Evolutionary conservation across 2,888 invertebrate species (phyloP), one percentile per base, ranked within the genome.

Genomic region (Gnatocerus cornutus): DNA sequence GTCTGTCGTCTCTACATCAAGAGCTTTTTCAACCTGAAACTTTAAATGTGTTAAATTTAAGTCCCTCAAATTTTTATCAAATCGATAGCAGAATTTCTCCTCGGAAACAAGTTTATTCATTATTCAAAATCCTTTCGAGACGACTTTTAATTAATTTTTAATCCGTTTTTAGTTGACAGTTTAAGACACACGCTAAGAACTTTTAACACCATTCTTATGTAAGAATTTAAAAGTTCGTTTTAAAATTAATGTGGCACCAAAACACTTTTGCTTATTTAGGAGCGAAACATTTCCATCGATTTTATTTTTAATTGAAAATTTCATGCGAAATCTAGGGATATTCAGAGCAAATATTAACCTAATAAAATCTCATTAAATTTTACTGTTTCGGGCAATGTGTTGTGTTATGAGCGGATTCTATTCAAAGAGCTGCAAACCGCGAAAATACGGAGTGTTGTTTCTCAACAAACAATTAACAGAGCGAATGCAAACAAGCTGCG

Each of bases 81-180:
- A 55, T 55, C 55, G 39, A 55, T 55, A 16, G 13, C 16, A 4
- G 39, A 58, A 58, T 12, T 41, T 41, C 27, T 14, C 10, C 16
- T 21, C 14, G 14, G 53, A 16, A 56, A 56, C 56, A 39, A 27
- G 29, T 12, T 21, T n/a, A 8, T 58, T 45, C 58, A 58, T 58
- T 58, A 58, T 58, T 58, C 43, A 58, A 43, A 30, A 52, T 10
- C 45, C 30, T 30, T 45, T 45, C 45, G 27, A 7, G 37, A 14
- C 55, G 14, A 21, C 8, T 29, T 58, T 58, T 58, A 58, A 58
- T 58, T 58, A 58, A 58, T 58, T 45, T 58, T 58, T 58, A 58
- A 58, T 58, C 58, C 43, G 39, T 55, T 55, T 53, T 53, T 33
- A 53, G 37, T 30, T 53, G 33, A 53, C 13, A 53, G 29, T 33